Conservation (phyloP, 2,113 vertebrate species). For the Vulpes lagopus region DNA sequence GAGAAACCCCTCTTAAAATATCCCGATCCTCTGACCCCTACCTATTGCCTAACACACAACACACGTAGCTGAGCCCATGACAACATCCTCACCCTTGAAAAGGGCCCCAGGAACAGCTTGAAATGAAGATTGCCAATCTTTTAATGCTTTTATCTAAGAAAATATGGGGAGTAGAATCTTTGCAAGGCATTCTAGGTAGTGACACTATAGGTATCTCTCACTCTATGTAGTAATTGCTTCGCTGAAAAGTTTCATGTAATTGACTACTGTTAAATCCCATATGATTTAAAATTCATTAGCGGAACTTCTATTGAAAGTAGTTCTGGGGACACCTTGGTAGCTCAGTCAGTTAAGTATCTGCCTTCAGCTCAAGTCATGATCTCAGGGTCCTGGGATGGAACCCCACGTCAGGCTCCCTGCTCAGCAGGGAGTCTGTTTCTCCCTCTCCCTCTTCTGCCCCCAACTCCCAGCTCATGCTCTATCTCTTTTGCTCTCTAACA, state of each 20-base stretch:
- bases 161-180: not conserved
- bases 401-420: not conserved
- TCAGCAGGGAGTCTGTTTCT: not conserved
- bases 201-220: fast-evolving
- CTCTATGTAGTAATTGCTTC: not conserved
- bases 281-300: not conserved
- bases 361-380: not conserved
- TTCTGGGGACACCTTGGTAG: not conserved
- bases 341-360: not conserved
- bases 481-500: not conserved
- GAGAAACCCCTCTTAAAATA: not conserved
- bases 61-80: not conserved
- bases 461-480: not conserved
- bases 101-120: not conserved
- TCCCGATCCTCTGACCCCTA: not conserved
- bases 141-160: not conserved
- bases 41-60: not conserved
- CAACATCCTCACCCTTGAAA: not conserved
- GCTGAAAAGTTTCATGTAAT: not conserved
- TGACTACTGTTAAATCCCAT: not conserved
- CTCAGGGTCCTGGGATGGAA: not conserved
- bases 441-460: not conserved
- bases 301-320: not conserved
- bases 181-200: not conserved
- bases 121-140: not conserved